Base-by-base conservation (phyloP, 2,797 vertebrate genomes). In the Adelosebastes latens region DNA sequence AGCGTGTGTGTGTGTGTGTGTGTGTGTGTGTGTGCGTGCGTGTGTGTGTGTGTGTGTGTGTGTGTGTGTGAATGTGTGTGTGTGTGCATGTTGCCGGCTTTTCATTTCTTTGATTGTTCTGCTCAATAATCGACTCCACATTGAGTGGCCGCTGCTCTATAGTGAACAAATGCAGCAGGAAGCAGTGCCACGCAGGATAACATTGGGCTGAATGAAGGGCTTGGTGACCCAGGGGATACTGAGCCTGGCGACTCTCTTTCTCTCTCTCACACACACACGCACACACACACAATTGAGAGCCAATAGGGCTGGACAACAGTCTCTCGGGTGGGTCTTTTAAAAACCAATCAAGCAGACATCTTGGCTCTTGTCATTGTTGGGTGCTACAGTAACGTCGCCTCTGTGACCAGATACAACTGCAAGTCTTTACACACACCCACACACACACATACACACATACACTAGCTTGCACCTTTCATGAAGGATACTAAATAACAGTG, bases 341-440 rank as follows among this genome's bases (percentile, higher is more conserved):
- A 92, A 89, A 83, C 88, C 91, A 94, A 92, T 93, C 92, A 89
- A 86, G 90, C 84, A 93, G 93, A 94, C 92, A 93, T 93, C 90
- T 93, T 77, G 93, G 88, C 94, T 93, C 91, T 90, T 73, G 86
- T 91, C 88, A 93, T 94, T 93, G 93, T 94, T 92, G 82, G 88
- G 85, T 85, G 85, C 84, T 80, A 79, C 83, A 85, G 80, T 75
- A 81, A 85, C 10, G 68, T 79, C 24, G 80, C 74, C 78, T 76
- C 77, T 73, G 78, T 81, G 74, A 88, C 58, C 75, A 84, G 83
- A 83, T 72, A 80, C 67, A 80, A 70, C 24, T 56, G 31, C 10
- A 65, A 77, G 46, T 55, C 72, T 39, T 10, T 31, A 66, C 42
- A 70, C 75, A 64, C 53, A 71, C 63, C 12, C 63, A 34, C 59